These are phyloP conservation scores for Anas bahamensis DNA, from an alignment of 2,797 vertebrate genomes.

Conservation along the genomic window DNA sequence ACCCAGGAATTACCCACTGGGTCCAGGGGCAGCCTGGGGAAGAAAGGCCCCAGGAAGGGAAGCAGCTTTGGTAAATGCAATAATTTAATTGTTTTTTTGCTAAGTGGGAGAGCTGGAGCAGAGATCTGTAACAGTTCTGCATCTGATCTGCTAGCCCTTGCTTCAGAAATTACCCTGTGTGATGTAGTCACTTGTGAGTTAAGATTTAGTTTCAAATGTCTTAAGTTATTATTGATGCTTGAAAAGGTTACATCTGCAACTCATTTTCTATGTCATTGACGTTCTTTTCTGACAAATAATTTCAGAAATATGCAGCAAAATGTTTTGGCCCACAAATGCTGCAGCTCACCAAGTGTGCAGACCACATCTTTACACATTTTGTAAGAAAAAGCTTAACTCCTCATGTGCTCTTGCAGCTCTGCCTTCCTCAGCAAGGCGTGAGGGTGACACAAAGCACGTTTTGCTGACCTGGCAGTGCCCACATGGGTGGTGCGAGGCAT, in stretches of 20 bases:
- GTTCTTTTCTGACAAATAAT: conserved; percentile 71
- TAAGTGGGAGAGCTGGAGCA: conserved; percentile 9
- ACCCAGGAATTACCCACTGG: neutral
- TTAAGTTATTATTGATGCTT: conserved; percentile 68
- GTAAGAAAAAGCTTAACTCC: conserved; percentile 47
- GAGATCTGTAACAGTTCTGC: neutral
- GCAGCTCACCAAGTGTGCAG: conserved; percentile 47
- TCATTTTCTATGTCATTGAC: conserved; percentile 65
- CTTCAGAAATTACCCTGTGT: conserved; percentile 2
- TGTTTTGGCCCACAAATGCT: conserved; percentile 47
- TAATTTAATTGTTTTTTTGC: neutral
- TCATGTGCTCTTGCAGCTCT: neutral
- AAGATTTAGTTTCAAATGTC: conserved; percentile 54
- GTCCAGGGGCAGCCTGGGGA: neutral
- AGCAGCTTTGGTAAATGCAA: neutral
- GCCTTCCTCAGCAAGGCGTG: neutral
- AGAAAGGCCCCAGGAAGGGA: conserved; percentile 22
- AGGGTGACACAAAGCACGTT: accelerated
- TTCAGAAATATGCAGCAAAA: conserved; percentile 69
- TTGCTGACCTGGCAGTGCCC: neutral
- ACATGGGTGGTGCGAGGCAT: accelerated
- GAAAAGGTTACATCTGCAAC: conserved; percentile 74
- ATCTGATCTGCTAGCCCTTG: neutral
- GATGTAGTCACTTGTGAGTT: conserved; percentile 51
- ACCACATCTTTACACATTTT: conserved; percentile 42